A percentile compares a stretch with the other conserved stretches of the same genome.
Conservation (phyloP, 2,797 vertebrate species). For the Eupleurogrammus muticus region DNA sequence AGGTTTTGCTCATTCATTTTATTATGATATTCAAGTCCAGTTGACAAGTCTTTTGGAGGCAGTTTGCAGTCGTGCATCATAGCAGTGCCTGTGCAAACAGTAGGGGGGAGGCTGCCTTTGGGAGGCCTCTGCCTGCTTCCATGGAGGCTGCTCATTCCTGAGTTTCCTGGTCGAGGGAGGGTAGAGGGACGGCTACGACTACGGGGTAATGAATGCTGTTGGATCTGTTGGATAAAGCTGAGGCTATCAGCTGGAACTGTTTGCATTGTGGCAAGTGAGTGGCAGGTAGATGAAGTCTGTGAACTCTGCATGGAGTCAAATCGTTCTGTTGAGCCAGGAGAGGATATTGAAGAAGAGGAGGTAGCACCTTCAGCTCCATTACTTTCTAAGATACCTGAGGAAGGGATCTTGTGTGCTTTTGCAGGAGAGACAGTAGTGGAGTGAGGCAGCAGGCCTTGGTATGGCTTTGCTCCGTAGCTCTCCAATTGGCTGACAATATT, state of each 20-base stretch:
- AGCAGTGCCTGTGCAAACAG: constrained; percentile 67
- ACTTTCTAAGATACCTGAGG: constrained; percentile 52
- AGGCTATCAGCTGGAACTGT: constrained; percentile 85
- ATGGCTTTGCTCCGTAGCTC: constrained; percentile 81
- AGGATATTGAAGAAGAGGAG: constrained; percentile 80
- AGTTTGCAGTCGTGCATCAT: constrained; percentile 68
- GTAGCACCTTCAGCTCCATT: constrained; percentile 54
- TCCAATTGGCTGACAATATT: constrained; percentile 83
- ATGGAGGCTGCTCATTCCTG: constrained; percentile 70
- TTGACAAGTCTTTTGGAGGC: constrained; percentile 61
- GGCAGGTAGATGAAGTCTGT: constrained; percentile 83
- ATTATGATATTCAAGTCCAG: constrained; percentile 61
- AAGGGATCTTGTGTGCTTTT: constrained; percentile 64
- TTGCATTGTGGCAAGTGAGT: constrained; percentile 84
- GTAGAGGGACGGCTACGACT: constrained; percentile 83
- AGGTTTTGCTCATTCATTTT: constrained; percentile 69
- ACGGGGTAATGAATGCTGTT: constrained; percentile 86
- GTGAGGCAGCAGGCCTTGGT: constrained; percentile 65
- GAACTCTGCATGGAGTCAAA: constrained; percentile 85
- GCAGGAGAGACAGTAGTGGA: constrained; percentile 63
- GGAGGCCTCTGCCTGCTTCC: constrained; percentile 68
- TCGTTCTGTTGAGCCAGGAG: constrained; percentile 82
- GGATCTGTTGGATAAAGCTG: constrained; percentile 86
- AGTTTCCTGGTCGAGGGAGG: constrained; percentile 73
- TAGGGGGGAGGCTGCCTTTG: constrained; percentile 63